phyloP scores from a whole-genome alignment of 2,888 invertebrate species.

The Eilema depressum region DNA sequence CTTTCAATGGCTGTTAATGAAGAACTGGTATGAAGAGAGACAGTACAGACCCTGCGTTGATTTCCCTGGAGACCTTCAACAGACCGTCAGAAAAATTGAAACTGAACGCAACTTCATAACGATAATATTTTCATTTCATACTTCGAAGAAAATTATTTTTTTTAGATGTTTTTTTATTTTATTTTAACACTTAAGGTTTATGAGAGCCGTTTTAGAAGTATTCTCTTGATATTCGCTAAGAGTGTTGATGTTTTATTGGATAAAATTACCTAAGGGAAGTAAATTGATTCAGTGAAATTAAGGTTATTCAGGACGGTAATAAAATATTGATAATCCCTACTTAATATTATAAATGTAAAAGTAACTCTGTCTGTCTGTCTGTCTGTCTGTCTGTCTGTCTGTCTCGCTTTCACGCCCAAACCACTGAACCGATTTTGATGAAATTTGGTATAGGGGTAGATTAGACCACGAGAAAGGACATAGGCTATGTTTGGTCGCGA shows the following conservation, averaged over 20 bases:
- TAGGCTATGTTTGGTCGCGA: too few relatives aligned
- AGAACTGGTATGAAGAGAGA: conserved; percentile 48
- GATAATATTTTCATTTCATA: conserved; percentile 49
- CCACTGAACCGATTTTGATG: too few relatives aligned
- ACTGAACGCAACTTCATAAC: conserved; percentile 53
- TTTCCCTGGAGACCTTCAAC: conserved; percentile 59
- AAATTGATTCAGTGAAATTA: conserved; percentile 7
- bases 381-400: too few relatives aligned
- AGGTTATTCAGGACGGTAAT: neutral
- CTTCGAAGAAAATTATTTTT: conserved; percentile 43
- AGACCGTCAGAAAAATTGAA: conserved; percentile 61
- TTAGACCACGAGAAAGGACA: too few relatives aligned
- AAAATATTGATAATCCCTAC: neutral
- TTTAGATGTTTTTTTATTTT: conserved; percentile 35
- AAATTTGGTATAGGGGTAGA: too few relatives aligned
- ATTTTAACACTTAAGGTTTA: conserved; percentile 31
- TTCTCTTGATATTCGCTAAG: conserved; percentile 37
- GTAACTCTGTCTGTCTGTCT: too few relatives aligned
- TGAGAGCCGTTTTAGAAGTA: conserved; percentile 36
- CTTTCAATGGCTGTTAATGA: conserved; percentile 47
- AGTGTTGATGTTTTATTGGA: conserved; percentile 24
- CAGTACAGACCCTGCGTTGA: conserved; percentile 53
- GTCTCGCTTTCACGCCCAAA: too few relatives aligned
- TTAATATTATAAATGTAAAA: too few relatives aligned
- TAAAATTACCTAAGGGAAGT: conserved; percentile 25